Evolutionary conservation across 2,113 vertebrate genomes (phyloP), one percentile per base, ranked within the genome.

Genomic region (Cyanistes caeruleus): DNA sequence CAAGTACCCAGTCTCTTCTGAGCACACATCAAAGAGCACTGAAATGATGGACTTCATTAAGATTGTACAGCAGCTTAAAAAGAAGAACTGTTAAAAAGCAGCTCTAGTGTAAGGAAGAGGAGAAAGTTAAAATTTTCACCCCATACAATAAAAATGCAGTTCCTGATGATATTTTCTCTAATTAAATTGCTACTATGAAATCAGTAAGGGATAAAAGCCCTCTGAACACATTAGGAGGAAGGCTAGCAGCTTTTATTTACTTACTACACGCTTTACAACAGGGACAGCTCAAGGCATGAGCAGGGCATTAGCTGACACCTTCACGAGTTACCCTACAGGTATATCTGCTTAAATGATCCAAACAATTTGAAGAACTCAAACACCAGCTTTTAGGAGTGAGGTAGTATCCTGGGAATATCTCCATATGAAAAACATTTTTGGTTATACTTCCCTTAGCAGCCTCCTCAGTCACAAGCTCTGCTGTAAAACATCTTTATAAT

Each of bases 91-190:
- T 53, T 4, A 8, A 52, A 60, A 62, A 69, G 49, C 27, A 49
- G 41, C 93, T 82, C n/a, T 44, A 92, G 28, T 19, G n/a, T 84
- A 72, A 95, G 53, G n/a, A 84, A 90, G n/a, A 92, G 49, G 63
- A 76, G 53, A 39, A 87, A 91, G 52, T 59, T 59, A 24, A 13
- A 27, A 41, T 87, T 81, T 69, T 51, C 11, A 48, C 33, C 25
- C 35, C 33, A 6, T 17, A 9, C 56, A 86, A 62, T 55, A 59
- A 51, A 91, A 78, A 59, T 22, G 11, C 49, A 44, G 13, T 31
- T 62, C 10, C 7, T 60, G 44, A 33, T 25, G 44, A 22, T 53
- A 48, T 73, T 72, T 87, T 55, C 16, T 72, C 37, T 49, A 86
- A 73, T 5, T 79, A 14, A 48, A 70, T 88, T 86, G 33, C 22